Evolutionary conservation across 2,888 invertebrate genomes (phyloP).

Genomic region (Tanytarsus gracilentus): DNA sequence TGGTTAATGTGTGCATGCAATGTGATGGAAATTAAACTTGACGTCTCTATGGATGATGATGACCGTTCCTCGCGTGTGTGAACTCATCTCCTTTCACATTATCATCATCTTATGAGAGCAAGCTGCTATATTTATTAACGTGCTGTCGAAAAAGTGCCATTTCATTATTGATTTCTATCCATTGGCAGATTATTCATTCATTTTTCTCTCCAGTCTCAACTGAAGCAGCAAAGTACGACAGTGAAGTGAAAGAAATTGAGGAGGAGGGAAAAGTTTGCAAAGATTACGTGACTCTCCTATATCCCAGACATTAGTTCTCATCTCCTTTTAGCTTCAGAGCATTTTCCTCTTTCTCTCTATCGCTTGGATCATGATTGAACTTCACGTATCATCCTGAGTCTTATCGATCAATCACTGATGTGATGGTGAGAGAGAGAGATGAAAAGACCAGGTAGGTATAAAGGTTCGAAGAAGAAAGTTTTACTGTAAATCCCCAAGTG

Average conservation of each 20-base stretch:
- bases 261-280: neutral
- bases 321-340: neutral
- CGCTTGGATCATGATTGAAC: conserved; percentile 21
- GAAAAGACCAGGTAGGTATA: neutral
- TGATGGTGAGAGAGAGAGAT: conserved; percentile 6
- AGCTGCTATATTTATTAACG: neutral
- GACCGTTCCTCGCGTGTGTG: neutral
- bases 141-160: conserved; percentile 12
- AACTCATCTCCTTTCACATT: neutral
- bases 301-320: conserved; percentile 25
- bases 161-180: conserved; percentile 24
- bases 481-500: conserved; percentile 20
- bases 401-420: conserved; percentile 26
- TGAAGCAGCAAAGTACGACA: neutral
- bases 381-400: conserved; percentile 26
- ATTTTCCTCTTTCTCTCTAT: neutral
- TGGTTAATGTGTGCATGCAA: no score
- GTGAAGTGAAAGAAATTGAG: neutral
- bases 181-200: conserved; percentile 20
- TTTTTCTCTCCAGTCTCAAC: neutral
- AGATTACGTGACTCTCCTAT: conserved; percentile 26
- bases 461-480: no score
- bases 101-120: neutral
- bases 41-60: neutral
- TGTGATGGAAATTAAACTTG: no score